Evolutionary conservation across 2,888 invertebrate species (phyloP), one percentile per base, ranked within the genome.

Genomic region (Orthosia cruda): DNA sequence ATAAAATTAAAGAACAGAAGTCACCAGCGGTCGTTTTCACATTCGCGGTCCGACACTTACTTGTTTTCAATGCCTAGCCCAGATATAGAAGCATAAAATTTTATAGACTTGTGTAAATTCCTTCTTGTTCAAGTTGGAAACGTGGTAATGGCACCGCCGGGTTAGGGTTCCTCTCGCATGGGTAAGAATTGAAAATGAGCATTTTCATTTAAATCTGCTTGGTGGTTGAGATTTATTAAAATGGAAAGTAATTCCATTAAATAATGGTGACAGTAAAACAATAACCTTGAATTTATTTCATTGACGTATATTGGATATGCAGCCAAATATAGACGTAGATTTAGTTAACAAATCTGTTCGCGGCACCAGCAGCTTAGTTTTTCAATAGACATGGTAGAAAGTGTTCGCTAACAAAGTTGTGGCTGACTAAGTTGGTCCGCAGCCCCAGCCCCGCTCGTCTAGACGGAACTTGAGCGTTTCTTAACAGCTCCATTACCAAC

Each of bases 401-500:
- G 85, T 88, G 72, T 87, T 88, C 86, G 86, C 83, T 86, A 87
- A 88, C 85, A 86, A 89, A 91, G 89, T 91, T 87, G 71, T 80
- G 74, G 64, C 69, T 77, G 71, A 73, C 75, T 75, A 82, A 86
- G 78, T 84, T 83, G 64, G 69, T 74, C 80, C 20, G 59, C 57
- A 16, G 26, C 63, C 66, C 69, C 85, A 73, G 78, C 80, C 79
- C 80, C 75, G 81, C 61, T 45, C 77, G 74, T 77, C 74, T 81
- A 72, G 83, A 67, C 74, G 84, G 72, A 81, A 86, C 87, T 88
- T 78, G 71, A 87, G 74, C 75, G 78, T 85, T 88, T 77, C 81
- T 88, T 84, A 88, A 89, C 88, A 87, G 89, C 88, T 91, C 88
- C 87, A 89, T 91, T 91, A 90, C 85, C 75, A 71, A 84, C 78